Percentiles rank a stretch among this genome's conserved stretches.
phyloP scores from a whole-genome alignment of 2,888 invertebrate species.

The Caenorhabditis uteleia region DNA sequence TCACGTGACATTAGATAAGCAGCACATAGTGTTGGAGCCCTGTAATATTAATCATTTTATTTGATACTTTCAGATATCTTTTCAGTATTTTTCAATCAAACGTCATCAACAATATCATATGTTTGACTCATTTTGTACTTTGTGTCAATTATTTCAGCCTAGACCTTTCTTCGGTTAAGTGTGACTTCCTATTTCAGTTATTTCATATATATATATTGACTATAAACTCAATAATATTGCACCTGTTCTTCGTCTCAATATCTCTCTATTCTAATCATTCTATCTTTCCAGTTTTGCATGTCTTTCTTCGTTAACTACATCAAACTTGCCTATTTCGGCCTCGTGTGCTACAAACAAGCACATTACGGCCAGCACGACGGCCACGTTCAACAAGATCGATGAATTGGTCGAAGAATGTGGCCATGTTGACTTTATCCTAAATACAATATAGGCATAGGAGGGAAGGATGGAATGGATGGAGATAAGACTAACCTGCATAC shows the following conservation, averaged over 20 bases:
- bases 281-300: too few relatives aligned
- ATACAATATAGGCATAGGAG: neutral
- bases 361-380: slow-evolving; percentile 41
- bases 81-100: neutral
- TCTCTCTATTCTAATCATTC: too few relatives aligned
- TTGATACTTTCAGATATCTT: neutral
- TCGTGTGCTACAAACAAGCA: slow-evolving; percentile 61
- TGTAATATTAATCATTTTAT: slow-evolving; percentile 13
- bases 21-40: slow-evolving; percentile 64
- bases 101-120: neutral
- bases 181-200: too few relatives aligned
- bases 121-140: too few relatives aligned
- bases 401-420: slow-evolving; percentile 45
- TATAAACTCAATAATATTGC: too few relatives aligned
- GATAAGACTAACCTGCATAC: slow-evolving; percentile 28
- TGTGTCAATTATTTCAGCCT: too few relatives aligned
- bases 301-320: too few relatives aligned
- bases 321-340: slow-evolving; percentile 55
- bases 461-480: neutral
- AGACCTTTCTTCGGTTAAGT: too few relatives aligned
- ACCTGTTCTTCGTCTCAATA: too few relatives aligned
- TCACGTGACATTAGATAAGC: slow-evolving; percentile 63
- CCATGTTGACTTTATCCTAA: slow-evolving; percentile 34
- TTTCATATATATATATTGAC: too few relatives aligned
- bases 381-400: slow-evolving; percentile 56